These are phyloP conservation scores for Orgyia antiqua DNA, from an alignment of 2,888 invertebrate species.

Conservation along the genomic window DNA sequence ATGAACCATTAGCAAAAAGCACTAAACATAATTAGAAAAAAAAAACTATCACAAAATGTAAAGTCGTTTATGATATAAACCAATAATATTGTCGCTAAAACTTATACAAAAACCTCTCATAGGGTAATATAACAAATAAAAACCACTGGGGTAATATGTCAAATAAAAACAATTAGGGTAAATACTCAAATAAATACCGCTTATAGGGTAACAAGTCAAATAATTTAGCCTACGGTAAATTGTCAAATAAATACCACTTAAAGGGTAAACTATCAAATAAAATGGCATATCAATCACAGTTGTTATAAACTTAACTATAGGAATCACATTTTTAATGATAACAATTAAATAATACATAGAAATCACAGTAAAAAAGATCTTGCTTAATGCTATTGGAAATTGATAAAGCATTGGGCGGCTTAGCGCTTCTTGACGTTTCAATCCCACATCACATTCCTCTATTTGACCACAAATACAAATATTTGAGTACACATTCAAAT, in stretches of 20 bases:
- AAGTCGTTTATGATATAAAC: slow-evolving; percentile 8
- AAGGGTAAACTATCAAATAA: slow-evolving; percentile 41
- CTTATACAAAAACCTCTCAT: slow-evolving; percentile 46
- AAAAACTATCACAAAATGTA: slow-evolving; percentile 34
- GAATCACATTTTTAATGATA: slow-evolving; percentile 58
- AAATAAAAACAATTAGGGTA: too few relatives aligned
- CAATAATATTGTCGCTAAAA: slow-evolving; percentile 47
- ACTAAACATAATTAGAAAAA: slow-evolving; percentile 26
- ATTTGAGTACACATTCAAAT: slow-evolving; percentile 5
- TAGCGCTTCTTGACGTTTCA: slow-evolving; percentile 1
- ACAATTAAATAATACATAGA: slow-evolving; percentile 48
- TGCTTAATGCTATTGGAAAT: slow-evolving; percentile 58
- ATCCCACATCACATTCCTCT: neutral
- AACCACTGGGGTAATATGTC: too few relatives aligned
- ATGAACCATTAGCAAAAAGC: slow-evolving; percentile 20
- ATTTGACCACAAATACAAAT: neutral
- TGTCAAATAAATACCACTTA: too few relatives aligned
- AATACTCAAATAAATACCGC: too few relatives aligned
- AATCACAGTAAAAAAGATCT: slow-evolving; percentile 67
- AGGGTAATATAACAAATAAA: slow-evolving; percentile 42
- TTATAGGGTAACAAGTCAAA: too few relatives aligned
- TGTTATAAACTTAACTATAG: slow-evolving; percentile 52
- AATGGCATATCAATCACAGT: slow-evolving; percentile 72
- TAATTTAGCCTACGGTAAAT: too few relatives aligned
- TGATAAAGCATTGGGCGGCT: slow-evolving; percentile 24